phyloP scores from a whole-genome alignment of 2,113 vertebrate species.

The Perca fluviatilis region DNA sequence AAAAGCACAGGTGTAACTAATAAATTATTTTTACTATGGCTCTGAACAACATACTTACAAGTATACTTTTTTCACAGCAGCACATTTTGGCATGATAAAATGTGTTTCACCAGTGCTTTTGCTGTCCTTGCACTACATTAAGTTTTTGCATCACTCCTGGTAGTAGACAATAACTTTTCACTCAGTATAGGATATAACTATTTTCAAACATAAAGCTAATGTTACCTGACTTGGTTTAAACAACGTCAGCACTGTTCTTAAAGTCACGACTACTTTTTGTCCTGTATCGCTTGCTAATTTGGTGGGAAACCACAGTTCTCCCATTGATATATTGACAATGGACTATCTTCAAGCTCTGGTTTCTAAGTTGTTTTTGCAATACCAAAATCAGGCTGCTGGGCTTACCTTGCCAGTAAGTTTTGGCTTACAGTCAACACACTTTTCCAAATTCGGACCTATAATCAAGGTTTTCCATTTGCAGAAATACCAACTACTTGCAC shows the following conservation, averaged over 20 bases:
- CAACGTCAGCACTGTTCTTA: background rate
- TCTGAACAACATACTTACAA: background rate
- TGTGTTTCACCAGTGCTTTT: background rate
- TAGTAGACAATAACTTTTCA: background rate
- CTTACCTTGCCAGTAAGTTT: background rate
- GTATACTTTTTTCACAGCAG: background rate
- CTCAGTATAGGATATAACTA: background rate
- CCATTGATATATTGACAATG: background rate
- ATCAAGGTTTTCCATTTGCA: background rate
- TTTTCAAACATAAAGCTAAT: background rate
- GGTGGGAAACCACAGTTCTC: background rate
- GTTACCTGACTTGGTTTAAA: background rate
- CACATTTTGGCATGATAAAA: background rate
- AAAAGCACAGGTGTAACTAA: too few species aligned
- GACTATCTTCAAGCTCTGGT: background rate
- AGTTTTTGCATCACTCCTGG: background rate
- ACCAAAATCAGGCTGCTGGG: background rate
- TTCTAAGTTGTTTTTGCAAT: background rate
- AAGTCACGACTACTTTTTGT: background rate
- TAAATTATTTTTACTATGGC: too few species aligned
- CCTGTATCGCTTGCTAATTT: background rate
- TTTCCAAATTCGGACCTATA: background rate
- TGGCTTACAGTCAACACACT: background rate
- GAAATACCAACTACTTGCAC: slow-evolving; percentile 3
- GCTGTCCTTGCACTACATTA: background rate